phyloP scores from a whole-genome alignment of 37 sponge, comb jelly and placozoan species.

The Agelas oroides region DNA sequence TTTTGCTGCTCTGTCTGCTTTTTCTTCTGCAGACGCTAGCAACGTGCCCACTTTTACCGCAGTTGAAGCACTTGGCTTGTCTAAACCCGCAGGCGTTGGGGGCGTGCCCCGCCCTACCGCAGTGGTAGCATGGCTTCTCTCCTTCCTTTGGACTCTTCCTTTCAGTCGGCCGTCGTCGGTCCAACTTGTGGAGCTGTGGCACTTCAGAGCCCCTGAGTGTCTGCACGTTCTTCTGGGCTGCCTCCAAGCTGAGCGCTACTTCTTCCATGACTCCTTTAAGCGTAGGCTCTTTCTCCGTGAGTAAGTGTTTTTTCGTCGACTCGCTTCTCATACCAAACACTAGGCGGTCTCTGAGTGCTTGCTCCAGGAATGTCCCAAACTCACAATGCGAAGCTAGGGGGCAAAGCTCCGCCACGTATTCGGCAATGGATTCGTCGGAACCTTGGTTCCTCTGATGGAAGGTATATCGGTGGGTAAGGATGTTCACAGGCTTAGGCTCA shows the following conservation, averaged over 20 bases:
- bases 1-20: background rate
- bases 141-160: too few species aligned
- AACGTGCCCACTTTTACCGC: background rate
- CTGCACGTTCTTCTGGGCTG: background rate
- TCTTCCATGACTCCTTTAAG: background rate
- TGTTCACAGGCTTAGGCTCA: slow-evolving; percentile 1
- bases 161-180: background rate
- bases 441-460: slow-evolving; percentile 19
- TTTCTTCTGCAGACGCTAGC: background rate
- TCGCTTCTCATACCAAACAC: slow-evolving; percentile 9
- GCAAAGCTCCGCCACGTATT: slow-evolving; percentile 9
- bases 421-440: background rate
- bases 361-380: background rate
- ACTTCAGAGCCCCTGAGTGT: background rate
- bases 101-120: background rate
- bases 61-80: background rate
- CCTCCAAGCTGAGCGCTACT: slow-evolving; percentile 11
- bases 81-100: background rate
- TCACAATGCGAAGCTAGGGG: slow-evolving; percentile 11
- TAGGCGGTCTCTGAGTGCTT: slow-evolving; percentile 15
- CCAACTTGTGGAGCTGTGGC: background rate
- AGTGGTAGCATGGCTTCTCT: background rate
- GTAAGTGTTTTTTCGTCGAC: background rate
- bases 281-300: background rate
- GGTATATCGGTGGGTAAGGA: background rate